Percentiles rank a stretch among this genome's conserved stretches.
phyloP scores from a whole-genome alignment of 2,888 invertebrate genomes.

The Smittia sp. region DNA sequence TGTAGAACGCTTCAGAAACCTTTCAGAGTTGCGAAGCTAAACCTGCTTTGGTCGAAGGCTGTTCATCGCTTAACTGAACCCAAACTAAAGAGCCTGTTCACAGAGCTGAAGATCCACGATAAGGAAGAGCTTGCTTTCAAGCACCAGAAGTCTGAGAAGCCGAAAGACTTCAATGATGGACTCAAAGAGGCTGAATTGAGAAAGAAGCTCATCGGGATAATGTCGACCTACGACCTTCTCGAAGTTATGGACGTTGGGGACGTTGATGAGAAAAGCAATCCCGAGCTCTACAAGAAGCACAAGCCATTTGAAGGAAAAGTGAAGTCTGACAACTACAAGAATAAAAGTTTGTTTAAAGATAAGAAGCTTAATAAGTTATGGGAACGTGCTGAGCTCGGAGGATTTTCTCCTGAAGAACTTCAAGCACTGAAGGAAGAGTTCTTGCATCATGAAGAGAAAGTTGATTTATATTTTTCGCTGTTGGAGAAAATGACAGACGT shows the following conservation, averaged over 20 bases:
- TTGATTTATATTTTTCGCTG: conserved; percentile 83
- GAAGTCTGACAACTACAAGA: conserved; percentile 59
- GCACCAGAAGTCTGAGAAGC: conserved; percentile 74
- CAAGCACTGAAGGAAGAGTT: conserved; percentile 84
- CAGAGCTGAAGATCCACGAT: conserved; percentile 87
- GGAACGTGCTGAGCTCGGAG: conserved; percentile 83
- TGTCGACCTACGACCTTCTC: conserved; percentile 75
- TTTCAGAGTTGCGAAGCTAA: conserved; percentile 86
- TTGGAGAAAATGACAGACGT: conserved; percentile 67
- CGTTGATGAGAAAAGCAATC: conserved; percentile 58
- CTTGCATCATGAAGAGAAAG: conserved; percentile 85
- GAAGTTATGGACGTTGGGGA: conserved; percentile 78
- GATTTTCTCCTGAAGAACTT: conserved; percentile 82
- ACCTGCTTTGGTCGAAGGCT: conserved; percentile 86
- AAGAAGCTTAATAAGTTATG: conserved; percentile 86
- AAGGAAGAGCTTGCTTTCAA: conserved; percentile 87
- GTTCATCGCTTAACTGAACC: conserved; percentile 79
- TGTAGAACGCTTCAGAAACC: conserved; percentile 75
- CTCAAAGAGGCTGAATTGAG: conserved; percentile 76
- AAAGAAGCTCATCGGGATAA: conserved; percentile 75
- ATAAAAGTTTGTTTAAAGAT: conserved; percentile 81
- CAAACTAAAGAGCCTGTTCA: conserved; percentile 80
- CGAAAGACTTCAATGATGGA: conserved; percentile 67
- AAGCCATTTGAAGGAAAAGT: conserved; percentile 42
- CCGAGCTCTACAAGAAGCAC: conserved; percentile 52